Evolutionary conservation across 2,113 vertebrate species (phyloP), one percentile per base, ranked within the genome.

Genomic region (Gnathochromis pfefferi): DNA sequence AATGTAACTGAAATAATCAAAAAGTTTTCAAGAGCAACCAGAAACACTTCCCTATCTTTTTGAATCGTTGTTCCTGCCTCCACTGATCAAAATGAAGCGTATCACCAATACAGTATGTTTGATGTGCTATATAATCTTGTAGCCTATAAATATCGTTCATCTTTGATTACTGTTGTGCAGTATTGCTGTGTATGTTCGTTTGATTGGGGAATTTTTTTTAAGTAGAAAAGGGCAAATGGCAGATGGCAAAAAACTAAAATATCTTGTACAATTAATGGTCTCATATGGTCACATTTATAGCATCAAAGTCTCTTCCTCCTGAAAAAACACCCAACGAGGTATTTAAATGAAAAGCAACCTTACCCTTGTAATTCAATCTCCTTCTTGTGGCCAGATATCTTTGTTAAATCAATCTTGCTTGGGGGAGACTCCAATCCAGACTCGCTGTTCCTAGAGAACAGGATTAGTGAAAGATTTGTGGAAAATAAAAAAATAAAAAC

Each of bases 361-460:
- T 83, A 92, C 90, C 49, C 2, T 16, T 11, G 51, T 38, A 2
- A 10, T 16, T 78, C 82, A 31, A 17, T 16, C 33, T 81, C 47
- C 5, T 81, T 81, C 75, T 85, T 84, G 21, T 57, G 70, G 85
- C 1, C n/a, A 31, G 81, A 28, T 16, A 17, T 57, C 16, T 54
- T 85, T 8, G 45, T 65, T 12, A 89, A 51, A 80, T 35, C 14
- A 54, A 95, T 3, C 28, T 19, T 87, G 16, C 10, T 33, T 28
- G 92, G 94, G 79, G 89, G 91, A 60, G 91, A 92, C 4, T 70
- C 86, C 31, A 92, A 26, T 4, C 68, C 88, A 85, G 33, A 85
- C 19, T 60, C 26, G 14, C 45, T 3, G 9, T 10, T 79, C 47
- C 87, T 87, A 53, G 4, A 80, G 79, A 87, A 3, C 3, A 68